Evolutionary conservation across 2,888 invertebrate species (phyloP), one percentile per base, ranked within the genome.

Genomic region (Hydrotaea cyrtoneurina): DNA sequence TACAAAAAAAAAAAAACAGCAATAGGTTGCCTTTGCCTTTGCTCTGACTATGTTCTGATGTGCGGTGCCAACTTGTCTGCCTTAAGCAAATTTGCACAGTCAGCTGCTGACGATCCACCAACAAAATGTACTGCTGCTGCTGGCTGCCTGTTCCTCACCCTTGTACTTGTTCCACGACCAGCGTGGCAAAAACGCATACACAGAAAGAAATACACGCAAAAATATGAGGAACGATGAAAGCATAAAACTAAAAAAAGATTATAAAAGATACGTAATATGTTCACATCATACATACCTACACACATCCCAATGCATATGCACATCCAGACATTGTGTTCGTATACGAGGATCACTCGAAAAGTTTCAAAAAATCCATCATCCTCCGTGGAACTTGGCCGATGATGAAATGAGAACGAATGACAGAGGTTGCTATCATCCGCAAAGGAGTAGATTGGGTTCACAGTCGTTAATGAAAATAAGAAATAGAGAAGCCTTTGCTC

Each of bases 1-100:
- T 77, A 13, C 31, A 17, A 2, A n/a, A 15, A 73, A 19, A 55
- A 57, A 55, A 39, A 31, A 21, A 26, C 59, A 62, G 23, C 17
- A 15, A 73, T 57, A 55, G 36, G 36, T 39, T 15, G 17, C 23
- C 19, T 15, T 36, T 36, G 55, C 19, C 57, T 17, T 17, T 78
- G 71, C 21, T 13, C 39, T 66, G 59, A 36, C 66, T 62, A 55
- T 74, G 69, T 64, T 82, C 75, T 82, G 53, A 79, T 82, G 55
- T 53, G 43, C 64, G 78, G 82, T 82, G 82, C 82, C 82, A 82
- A 78, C 62, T 43, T 78, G 82, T 78, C 82, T 82, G 75, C 75
- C 43, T 55, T 4, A 78, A 82, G 62, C 71, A 78, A 79, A 82
- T 78, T 75, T 78, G 62, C 62, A 75, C 82, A 71, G 31, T 69